Percentiles rank a stretch among this genome's conserved stretches.
Conservation (phyloP, 2,888 invertebrate genomes). For the Congeria kusceri region DNA sequence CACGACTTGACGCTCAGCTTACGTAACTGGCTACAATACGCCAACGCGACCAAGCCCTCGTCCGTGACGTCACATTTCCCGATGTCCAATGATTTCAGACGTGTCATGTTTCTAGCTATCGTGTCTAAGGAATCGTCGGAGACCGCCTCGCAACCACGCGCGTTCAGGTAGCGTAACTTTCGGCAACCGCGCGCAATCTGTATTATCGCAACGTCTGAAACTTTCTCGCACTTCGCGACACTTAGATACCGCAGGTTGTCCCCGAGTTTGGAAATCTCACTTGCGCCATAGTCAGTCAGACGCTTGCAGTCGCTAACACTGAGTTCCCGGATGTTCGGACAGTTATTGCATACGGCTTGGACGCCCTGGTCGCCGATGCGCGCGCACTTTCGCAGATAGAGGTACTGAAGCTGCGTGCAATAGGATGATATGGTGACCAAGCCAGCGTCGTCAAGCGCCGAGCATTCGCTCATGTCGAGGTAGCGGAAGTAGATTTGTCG, state of each 20-base stretch:
- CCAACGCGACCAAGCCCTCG: conserved; percentile 93
- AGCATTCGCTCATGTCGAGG: conserved; percentile 96
- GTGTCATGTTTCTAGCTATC: conserved; percentile 93
- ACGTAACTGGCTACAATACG: conserved; percentile 92
- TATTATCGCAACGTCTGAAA: conserved; percentile 94
- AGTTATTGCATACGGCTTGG: conserved; percentile 96
- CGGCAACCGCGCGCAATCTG: conserved; percentile 95
- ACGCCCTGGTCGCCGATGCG: conserved; percentile 96
- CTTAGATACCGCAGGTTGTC: conserved; percentile 96
- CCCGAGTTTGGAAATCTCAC: conserved; percentile 94
- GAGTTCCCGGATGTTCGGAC: conserved; percentile 92
- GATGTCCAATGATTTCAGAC: conserved; percentile 94
- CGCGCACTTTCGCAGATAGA: conserved; percentile 94
- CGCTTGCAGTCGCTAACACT: conserved; percentile 94
- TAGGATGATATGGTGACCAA: conserved; percentile 93
- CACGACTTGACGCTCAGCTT: conserved; percentile 96
- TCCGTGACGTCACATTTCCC: conserved; percentile 98
- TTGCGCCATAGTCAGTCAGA: conserved; percentile 94
- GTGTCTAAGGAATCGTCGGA: conserved; percentile 97
- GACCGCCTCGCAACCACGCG: conserved; percentile 96
- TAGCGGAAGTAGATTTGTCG: conserved; percentile 91
- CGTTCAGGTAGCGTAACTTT: conserved; percentile 94
- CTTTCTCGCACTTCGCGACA: conserved; percentile 96
- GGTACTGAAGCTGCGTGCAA: conserved; percentile 94
- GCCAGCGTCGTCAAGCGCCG: conserved; percentile 93